Conservation (phyloP, 2,888 invertebrate species). For the Erebia palarica region DNA sequence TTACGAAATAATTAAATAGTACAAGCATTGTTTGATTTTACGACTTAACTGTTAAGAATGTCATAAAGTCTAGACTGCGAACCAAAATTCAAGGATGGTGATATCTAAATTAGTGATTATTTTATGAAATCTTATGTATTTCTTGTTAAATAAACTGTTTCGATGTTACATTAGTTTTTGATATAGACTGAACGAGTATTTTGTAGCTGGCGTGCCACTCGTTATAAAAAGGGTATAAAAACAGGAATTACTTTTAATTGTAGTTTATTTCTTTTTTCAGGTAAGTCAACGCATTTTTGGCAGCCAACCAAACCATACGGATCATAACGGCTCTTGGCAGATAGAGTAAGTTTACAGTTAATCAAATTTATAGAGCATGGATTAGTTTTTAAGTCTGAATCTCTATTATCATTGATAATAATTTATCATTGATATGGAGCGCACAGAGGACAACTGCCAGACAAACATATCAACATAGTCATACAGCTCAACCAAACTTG, state of each 20-base stretch:
- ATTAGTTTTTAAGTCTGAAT: neutral
- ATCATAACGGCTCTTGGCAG: neutral
- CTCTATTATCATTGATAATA: neutral
- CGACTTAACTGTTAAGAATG: slow-evolving; percentile 22
- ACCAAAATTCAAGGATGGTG: slow-evolving; percentile 31
- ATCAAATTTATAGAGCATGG: neutral
- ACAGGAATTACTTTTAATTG: slow-evolving; percentile 50
- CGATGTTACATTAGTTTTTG: neutral
- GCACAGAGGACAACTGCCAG: too few species aligned
- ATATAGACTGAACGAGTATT: neutral
- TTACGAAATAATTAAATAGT: slow-evolving; percentile 17
- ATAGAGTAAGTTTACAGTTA: neutral
- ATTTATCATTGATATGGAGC: too few species aligned
- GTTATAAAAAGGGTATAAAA: too few species aligned
- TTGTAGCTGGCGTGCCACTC: too few species aligned
- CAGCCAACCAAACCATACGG: neutral
- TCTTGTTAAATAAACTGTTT: neutral
- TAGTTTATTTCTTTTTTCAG: slow-evolving; percentile 51
- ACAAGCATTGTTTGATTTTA: slow-evolving; percentile 31
- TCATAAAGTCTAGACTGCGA: slow-evolving; percentile 25
- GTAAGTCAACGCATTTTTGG: slow-evolving; percentile 45
- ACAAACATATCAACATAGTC: too few species aligned
- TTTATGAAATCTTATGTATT: slow-evolving; percentile 7
- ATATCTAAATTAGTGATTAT: slow-evolving; percentile 19
- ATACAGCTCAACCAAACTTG: too few species aligned